Base-by-base conservation (phyloP, 1,140 invertebrate species). In the Lutraria rhynchaena region DNA sequence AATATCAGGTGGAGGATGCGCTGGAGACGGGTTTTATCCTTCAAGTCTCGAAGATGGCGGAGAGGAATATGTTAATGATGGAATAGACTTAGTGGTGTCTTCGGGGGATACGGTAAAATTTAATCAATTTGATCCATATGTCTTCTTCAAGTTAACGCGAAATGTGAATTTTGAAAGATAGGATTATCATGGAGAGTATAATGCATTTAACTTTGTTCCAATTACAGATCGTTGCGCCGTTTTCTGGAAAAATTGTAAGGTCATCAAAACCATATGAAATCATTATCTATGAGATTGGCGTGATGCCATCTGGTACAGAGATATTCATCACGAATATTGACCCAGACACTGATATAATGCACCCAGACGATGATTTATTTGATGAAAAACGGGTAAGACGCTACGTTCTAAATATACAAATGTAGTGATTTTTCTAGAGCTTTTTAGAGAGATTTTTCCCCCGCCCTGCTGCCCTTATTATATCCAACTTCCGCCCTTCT, bases 171-270 rank as follows among this genome's bases (percentile, higher is more conserved):
- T 60, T 27, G 9, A 17, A 17, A n/a, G 5, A 22, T 22, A 3
- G 4, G n/a, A n/a, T 65, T 17, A 65, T 65, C n/a, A 65, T 7
- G 11, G 17, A 13, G 24, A 35, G 5, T 13, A 9, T 19, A 3
- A 17, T n/a, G 19, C 37, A 65, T 65, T 19, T 33, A 4, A 46
- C 44, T 27, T 22, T 46, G n/a, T 2, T 51, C 2, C 0, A 46
- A 0, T 22, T 57, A 46, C 19, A 86, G 75, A 33, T 86, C n/a
- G 75, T 86, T 17, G 85, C 85, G 0, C 85, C 85, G n/a, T 83
- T 86, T 65, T 35, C 78, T 41, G 85, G 83, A 31, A 71, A 46
- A 5, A 61, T 83, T 3, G 44, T 61, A n/a, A 63, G 31, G 1
- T 80, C 83, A 3, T 55, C 51, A 11, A 78, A 81, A 1, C 22